Conservation (phyloP, 2,113 vertebrate species). For the Lamprologus tigripictilis region DNA sequence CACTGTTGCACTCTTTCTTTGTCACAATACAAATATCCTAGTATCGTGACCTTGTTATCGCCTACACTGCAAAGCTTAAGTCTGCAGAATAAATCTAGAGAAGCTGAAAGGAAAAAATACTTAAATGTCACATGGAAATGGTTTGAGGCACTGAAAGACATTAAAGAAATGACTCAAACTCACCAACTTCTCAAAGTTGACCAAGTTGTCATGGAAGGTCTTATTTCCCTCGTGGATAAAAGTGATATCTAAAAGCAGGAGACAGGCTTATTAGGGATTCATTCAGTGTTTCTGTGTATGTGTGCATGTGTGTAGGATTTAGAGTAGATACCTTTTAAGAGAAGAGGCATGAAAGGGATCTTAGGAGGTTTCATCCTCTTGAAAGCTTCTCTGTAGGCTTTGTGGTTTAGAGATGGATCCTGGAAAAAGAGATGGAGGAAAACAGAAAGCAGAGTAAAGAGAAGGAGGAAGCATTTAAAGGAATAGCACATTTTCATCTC, state of each 20-base stretch:
- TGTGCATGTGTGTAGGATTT: neutral
- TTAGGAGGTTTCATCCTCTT: slow-evolving; percentile 98
- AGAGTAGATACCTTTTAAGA: slow-evolving; percentile 84
- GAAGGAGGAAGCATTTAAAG: neutral
- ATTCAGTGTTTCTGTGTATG: neutral
- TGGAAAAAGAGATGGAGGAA: slow-evolving; percentile 46
- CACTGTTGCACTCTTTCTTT: neutral
- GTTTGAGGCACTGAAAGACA: neutral
- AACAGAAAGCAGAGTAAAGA: neutral
- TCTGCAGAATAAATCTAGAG: neutral
- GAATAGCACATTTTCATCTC: neutral
- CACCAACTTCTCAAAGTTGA: slow-evolving; percentile 99
- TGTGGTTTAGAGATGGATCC: slow-evolving; percentile 98
- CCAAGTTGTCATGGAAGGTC: slow-evolving; percentile 97
- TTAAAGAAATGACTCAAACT: slow-evolving; percentile 34
- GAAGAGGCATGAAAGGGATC: slow-evolving; percentile 97
- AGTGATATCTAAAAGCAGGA: slow-evolving; percentile 83
- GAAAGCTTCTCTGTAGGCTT: slow-evolving; percentile 95
- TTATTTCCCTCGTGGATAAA: slow-evolving; percentile 99
- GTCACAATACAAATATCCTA: neutral
- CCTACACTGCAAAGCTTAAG: neutral
- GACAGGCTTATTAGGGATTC: neutral
- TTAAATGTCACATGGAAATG: neutral
- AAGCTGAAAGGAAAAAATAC: neutral
- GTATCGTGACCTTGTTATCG: neutral